These are phyloP conservation scores for Eupithecia tripunctaria DNA, from an alignment of 2,888 invertebrate genomes.

Conservation along the genomic window DNA sequence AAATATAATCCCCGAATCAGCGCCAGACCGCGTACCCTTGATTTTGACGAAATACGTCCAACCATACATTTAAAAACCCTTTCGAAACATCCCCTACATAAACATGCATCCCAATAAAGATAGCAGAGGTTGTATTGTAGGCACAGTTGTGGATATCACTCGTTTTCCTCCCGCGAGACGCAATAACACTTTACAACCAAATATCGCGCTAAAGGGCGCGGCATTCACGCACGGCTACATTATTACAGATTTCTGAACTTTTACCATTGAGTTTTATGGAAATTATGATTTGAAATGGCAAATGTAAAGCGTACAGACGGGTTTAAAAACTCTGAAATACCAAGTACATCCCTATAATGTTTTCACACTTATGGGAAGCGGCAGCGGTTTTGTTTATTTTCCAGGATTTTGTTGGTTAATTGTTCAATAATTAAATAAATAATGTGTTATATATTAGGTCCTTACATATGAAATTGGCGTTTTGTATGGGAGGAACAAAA, in stretches of 20 bases:
- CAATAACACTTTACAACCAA: constrained; percentile 55
- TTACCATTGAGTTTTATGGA: constrained; percentile 16
- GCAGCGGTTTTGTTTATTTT: no score
- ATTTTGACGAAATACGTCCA: constrained; percentile 8
- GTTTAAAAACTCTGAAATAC: not conserved
- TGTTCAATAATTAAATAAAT: no score
- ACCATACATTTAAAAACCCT: constrained; percentile 18
- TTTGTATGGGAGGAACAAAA: no score
- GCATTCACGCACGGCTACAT: constrained; percentile 31
- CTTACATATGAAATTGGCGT: no score
- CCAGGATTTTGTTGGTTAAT: no score
- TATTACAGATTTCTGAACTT: constrained; percentile 29
- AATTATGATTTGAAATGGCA: constrained; percentile 10
- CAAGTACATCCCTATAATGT: not conserved
- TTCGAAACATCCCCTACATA: constrained; percentile 17
- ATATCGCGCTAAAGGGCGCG: constrained; percentile 37
- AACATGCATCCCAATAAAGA: constrained; percentile 35
- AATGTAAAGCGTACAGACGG: not conserved
- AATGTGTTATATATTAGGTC: no score
- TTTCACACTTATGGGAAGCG: no score
- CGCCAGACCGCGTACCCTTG: not conserved
- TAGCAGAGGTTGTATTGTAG: constrained; percentile 36
- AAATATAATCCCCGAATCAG: constrained; percentile 4
- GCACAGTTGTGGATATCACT: constrained; percentile 34
- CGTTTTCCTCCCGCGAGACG: constrained; percentile 48